phyloP scores from a whole-genome alignment of 2,888 invertebrate genomes.

The Emmelina monodactyla region DNA sequence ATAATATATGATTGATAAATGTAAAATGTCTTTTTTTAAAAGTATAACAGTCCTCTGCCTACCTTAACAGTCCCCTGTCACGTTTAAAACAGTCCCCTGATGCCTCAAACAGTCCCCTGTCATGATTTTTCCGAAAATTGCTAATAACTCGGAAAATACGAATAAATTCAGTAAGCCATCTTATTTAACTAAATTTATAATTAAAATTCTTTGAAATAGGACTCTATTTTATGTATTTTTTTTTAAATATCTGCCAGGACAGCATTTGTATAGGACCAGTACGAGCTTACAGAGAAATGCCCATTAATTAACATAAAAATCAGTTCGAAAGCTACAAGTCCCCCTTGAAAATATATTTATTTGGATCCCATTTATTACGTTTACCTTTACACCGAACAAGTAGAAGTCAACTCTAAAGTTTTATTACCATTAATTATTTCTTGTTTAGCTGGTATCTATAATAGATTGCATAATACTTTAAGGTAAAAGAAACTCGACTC shows the following conservation, averaged over 20 bases:
- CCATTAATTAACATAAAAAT: too few relatives aligned
- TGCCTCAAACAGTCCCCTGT: constrained; percentile 5
- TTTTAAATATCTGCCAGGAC: constrained; percentile 8
- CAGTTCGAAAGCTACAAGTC: too few relatives aligned
- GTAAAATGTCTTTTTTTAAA: constrained; percentile 4
- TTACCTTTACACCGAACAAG: too few relatives aligned
- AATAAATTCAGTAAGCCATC: constrained; percentile 11
- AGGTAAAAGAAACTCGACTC: too few relatives aligned
- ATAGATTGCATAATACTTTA: too few relatives aligned
- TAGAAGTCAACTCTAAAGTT: too few relatives aligned
- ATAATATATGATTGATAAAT: constrained; percentile 4
- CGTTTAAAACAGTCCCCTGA: constrained; percentile 1
- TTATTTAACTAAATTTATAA: constrained; percentile 10
- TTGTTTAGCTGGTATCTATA: too few relatives aligned
- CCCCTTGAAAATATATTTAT: too few relatives aligned
- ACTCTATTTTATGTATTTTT: constrained; percentile 4
- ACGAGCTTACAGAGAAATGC: constrained; percentile 10
- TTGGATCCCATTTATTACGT: too few relatives aligned
- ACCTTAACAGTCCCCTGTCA: constrained; percentile 5
- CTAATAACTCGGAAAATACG: constrained; percentile 9
- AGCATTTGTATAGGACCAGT: constrained; percentile 9
- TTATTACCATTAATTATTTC: too few relatives aligned
- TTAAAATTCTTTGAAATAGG: constrained; percentile 7
- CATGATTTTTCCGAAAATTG: constrained; percentile 10
- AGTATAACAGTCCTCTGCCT: constrained; percentile 7